Base-by-base conservation (phyloP, 2,113 vertebrate genomes). In the Egretta garzetta region DNA sequence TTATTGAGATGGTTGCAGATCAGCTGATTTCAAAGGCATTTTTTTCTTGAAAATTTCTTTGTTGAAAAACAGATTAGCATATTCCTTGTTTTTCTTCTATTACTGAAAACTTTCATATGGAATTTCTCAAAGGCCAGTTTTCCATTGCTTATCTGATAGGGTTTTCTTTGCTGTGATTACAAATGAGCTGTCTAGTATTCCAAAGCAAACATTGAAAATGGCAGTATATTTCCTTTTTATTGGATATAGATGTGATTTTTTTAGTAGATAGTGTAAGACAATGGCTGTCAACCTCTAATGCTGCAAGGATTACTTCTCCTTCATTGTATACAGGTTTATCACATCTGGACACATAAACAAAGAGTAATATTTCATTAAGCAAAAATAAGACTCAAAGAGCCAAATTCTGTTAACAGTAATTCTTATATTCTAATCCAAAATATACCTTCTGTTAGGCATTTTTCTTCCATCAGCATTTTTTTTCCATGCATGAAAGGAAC, bases 401-500 rank as follows among this genome's bases (percentile, higher is more conserved):
- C 12, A 55, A 85, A 89, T 92, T 86, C 59, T 85, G 73, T 67
- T 39, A 94, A 62, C 59, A 88, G 81, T 92, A 79, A 92, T 80
- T 97, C 91, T 94, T 90, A 26, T 45, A 93, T 80, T 94, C 85
- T 95, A 95, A 96, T 64, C 66, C 58, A 96, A 96, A 97, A 91
- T 60, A 72, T 80, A 92, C 95, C 82, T 97, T 86, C 80, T 95
- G 88, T 82, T 83, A 72, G 85, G 93, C 37, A 72, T 59, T 96
- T 96, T 96, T 75, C 8, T 90, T 93, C 33, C 71, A 83, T 32
- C 15, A 64, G 4, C 68, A 58, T 37, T 95, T 88, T 97, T 97
- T 95, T 92, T 86, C 85, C 83, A 92, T 32, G 56, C 77, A 86
- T 97, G 86, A 98, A 97, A 96, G 71, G 91, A 98, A 86, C 86